Evolutionary conservation across 2,888 invertebrate species (phyloP), one percentile per base, ranked within the genome.

Genomic region (Drosophila infuscata): DNA sequence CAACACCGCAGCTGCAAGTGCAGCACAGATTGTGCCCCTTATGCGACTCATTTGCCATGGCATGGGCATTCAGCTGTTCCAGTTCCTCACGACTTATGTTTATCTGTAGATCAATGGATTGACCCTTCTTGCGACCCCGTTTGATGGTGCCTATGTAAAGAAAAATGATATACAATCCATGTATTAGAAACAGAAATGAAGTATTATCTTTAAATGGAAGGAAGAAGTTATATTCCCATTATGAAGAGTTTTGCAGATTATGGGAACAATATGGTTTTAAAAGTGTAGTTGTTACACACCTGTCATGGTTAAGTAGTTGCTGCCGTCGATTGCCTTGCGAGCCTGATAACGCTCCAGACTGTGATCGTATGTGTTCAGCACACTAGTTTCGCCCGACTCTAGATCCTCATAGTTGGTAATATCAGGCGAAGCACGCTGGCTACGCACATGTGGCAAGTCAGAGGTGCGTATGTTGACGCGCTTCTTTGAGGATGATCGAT

Each of bases 31-130:
- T 94, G 74, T 94, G 93, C 90, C 94, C 94, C 89, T 95, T 95
- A 60, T 94, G 94, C 65, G 94, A 94, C 79, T 95, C 94, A 20
- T 94, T 95, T 9, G 95, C 94, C 57, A 92, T 86, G 17, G 93
- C 92, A 43, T 94, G 94, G 2, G 95, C 95, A 91, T 96, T 96
- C 73, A 96, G 94, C 61, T 95, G 95, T 83, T 96, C 95, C 59
- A 96, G 92, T 85, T 96, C 96, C 86, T 96, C 96, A 57, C 96
- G 94, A 8, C 96, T 96, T 82, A 96, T 95, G 85, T 96, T 95
- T 9, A 96, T 94, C 91, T 95, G 95, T 0, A 96, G 95, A 93
- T 96, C 96, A 71, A 96, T 94, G 90, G 95, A 95, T 87, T 96
- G 96, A 0, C 96, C 96, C 83, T 96, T 95, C 90, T 96, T 95